phyloP scores from a whole-genome alignment of 1,140 invertebrate genomes.

The Zophobas morio region DNA sequence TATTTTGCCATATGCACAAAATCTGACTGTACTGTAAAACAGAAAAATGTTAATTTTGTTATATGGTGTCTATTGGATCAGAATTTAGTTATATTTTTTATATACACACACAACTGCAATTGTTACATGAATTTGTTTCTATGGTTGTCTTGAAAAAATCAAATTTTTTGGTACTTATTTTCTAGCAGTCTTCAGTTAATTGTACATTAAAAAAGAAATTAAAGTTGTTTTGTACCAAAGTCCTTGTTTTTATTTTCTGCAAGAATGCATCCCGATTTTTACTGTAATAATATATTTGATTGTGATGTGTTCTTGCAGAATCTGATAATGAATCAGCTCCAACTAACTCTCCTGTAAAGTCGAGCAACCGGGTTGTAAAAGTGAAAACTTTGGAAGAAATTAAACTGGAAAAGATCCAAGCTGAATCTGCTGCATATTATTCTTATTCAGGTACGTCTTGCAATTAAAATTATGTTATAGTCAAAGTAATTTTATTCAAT shows the following conservation, averaged over 20 bases:
- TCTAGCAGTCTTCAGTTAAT: conserved; percentile 34
- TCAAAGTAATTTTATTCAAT: too few relatives aligned
- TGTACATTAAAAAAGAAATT: conserved; percentile 43
- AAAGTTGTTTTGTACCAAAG: conserved; percentile 49
- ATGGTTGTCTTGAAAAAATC: conserved; percentile 36
- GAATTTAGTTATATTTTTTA: conserved; percentile 43
- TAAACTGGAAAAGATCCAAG: conserved; percentile 78
- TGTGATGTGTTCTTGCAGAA: conserved; percentile 79
- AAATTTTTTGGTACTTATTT: conserved; percentile 39
- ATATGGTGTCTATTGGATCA: conserved; percentile 27
- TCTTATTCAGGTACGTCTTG: conserved; percentile 68
- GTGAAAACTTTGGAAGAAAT: conserved; percentile 79
- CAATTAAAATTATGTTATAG: not conserved
- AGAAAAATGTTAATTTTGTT: conserved; percentile 39
- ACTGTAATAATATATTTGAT: conserved; percentile 30
- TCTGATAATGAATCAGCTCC: conserved; percentile 79
- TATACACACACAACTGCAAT: conserved; percentile 36
- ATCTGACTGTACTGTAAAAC: conserved; percentile 41
- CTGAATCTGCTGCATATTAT: conserved; percentile 78
- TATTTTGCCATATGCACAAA: conserved; percentile 58
- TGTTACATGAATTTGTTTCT: conserved; percentile 48
- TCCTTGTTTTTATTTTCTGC: conserved; percentile 57
- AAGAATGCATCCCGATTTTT: conserved; percentile 59
- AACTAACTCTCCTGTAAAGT: conserved; percentile 73
- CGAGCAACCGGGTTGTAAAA: conserved; percentile 65